A percentile compares a stretch with the other conserved stretches of the same genome.
Evolutionary conservation across 2,888 invertebrate species (phyloP).

Genomic region (Scaptodrosophila latifasciaeformis): DNA sequence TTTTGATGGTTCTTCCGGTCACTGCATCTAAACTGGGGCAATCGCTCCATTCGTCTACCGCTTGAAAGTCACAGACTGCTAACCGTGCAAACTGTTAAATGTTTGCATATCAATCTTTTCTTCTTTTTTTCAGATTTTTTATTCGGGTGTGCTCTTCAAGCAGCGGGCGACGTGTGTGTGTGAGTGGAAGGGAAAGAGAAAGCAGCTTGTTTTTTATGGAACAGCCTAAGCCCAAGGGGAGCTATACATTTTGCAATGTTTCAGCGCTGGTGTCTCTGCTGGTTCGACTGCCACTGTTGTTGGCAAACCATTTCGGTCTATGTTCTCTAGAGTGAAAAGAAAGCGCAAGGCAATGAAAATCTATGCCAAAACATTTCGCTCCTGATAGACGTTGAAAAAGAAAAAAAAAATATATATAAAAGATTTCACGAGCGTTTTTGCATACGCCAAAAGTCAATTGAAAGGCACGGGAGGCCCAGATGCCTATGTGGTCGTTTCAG

Average conservation of each 20-base stretch:
- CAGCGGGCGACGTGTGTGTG: background rate
- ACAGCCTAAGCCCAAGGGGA: constrained; percentile 52
- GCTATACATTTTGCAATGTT: constrained; percentile 55
- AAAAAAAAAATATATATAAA: constrained; percentile 8
- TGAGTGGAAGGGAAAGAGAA: constrained; percentile 1
- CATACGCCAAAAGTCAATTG: constrained; percentile 46
- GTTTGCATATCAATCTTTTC: constrained; percentile 60
- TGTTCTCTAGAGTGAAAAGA: constrained; percentile 20
- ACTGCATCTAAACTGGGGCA: constrained; percentile 36
- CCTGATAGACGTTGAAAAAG: background rate
- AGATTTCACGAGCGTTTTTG: constrained; percentile 26
- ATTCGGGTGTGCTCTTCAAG: no score
- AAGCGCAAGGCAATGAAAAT: constrained; percentile 32
- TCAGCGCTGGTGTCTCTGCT: constrained; percentile 27
- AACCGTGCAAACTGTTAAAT: constrained; percentile 55
- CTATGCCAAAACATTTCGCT: constrained; percentile 38
- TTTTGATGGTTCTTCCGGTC: constrained; percentile 30
- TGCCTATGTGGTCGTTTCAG: constrained; percentile 15
- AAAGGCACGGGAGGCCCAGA: constrained; percentile 20
- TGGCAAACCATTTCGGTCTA: constrained; percentile 29
- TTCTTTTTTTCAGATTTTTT: constrained; percentile 14
- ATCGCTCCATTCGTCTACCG: constrained; percentile 3
- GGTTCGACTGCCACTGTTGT: constrained; percentile 8
- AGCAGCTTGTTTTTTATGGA: no score
- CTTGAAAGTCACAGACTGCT: constrained; percentile 45